Conservation (phyloP, 2,113 vertebrate species). For the Tyrannus savana region DNA sequence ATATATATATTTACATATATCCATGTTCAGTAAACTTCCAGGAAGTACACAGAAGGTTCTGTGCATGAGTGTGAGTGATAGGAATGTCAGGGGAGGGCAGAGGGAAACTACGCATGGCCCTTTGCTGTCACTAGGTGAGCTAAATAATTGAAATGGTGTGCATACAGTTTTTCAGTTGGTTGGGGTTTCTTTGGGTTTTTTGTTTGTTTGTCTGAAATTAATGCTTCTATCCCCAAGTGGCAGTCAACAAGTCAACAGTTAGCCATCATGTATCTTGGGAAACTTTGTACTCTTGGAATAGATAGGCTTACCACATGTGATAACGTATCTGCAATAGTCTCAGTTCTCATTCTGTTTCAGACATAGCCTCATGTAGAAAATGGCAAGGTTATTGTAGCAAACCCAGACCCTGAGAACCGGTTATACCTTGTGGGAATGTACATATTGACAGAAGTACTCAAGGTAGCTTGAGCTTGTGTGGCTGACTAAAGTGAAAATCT, state of each 20-base stretch:
- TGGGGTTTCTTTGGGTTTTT: no score
- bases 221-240: neutral
- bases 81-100: neutral
- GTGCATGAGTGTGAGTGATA: neutral
- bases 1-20: neutral
- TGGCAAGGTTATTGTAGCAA: neutral
- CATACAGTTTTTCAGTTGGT: neutral
- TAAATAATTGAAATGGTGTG: neutral
- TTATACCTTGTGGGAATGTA: neutral
- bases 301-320: neutral
- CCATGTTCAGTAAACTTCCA: neutral
- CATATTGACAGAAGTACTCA: neutral
- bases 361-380: neutral
- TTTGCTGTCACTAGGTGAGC: neutral
- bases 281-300: neutral
- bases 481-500: constrained; percentile 2
- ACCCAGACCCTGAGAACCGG: neutral
- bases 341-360: neutral
- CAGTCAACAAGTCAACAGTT: neutral
- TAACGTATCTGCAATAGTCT: fast-evolving
- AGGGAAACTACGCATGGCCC: neutral
- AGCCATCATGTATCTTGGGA: neutral
- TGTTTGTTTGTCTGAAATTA: neutral
- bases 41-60: neutral
- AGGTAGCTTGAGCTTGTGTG: neutral